A percentile compares a stretch with the other conserved stretches of the same genome.
phyloP scores from a whole-genome alignment of 2,113 vertebrate genomes.

The Ictidomys tridecemlineatus region DNA sequence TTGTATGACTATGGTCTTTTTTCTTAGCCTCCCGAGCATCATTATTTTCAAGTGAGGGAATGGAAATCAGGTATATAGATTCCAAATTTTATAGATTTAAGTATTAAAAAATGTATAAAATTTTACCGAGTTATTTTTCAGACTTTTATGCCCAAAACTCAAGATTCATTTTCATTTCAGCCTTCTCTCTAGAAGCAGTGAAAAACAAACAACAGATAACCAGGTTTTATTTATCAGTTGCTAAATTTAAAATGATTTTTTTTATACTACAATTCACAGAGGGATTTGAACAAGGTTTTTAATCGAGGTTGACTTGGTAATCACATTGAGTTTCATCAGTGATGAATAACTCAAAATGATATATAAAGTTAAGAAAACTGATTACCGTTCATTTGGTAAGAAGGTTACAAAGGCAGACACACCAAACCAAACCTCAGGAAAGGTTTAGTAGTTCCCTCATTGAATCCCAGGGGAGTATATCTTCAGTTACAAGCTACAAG shows the following conservation, averaged over 20 bases:
- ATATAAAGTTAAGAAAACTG: slow-evolving; percentile 47
- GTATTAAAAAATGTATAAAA: slow-evolving; percentile 10
- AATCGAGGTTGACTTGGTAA: neutral
- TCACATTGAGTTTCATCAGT: neutral
- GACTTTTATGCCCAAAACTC: neutral
- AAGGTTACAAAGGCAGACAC: neutral
- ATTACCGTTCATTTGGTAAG: neutral
- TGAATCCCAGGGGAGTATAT: neutral
- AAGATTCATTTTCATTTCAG: neutral
- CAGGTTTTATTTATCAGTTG: slow-evolving; percentile 22
- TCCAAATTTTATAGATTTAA: neutral
- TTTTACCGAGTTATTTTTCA: slow-evolving; percentile 46
- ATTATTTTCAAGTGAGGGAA: neutral
- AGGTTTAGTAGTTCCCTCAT: neutral
- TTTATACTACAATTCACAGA: slow-evolving; percentile 21
- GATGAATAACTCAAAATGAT: neutral
- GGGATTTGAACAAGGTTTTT: slow-evolving; percentile 1
- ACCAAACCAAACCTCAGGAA: neutral
- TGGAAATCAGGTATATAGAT: neutral
- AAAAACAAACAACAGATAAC: slow-evolving; percentile 24
- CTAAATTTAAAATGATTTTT: slow-evolving; percentile 32
- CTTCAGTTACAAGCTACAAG: slow-evolving; percentile 23
- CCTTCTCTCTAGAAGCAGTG: neutral
- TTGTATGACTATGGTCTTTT: neutral
- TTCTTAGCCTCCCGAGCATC: neutral